Percentiles rank a stretch among this genome's conserved stretches.
Evolutionary conservation across 1,140 invertebrate genomes (phyloP).

Genomic region (Harlomillsia oculata): DNA sequence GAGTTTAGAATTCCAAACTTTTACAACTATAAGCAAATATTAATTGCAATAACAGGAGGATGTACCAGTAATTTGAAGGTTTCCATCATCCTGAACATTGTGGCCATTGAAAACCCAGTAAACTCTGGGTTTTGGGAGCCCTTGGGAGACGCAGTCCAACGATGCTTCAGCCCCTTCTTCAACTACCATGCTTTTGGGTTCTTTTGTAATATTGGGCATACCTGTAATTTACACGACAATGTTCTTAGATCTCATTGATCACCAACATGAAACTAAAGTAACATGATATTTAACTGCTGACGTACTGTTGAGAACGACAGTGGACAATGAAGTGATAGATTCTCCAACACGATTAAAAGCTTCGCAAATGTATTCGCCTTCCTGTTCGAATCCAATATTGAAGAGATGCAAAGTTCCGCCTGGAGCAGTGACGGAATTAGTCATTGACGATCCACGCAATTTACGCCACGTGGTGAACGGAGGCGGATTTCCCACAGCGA

Average conservation of each 20-base stretch:
- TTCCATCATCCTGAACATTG: constrained; percentile 44
- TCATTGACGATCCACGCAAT: constrained; percentile 39
- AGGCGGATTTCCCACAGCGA: constrained; percentile 49
- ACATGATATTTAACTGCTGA: constrained; percentile 2
- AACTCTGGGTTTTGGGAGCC: constrained; percentile 59
- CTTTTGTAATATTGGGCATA: constrained; percentile 50
- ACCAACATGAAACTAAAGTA: neutral
- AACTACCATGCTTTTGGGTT: constrained; percentile 49
- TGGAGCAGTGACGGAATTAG: constrained; percentile 15
- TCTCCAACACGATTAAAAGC: constrained; percentile 39
- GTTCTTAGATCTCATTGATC: neutral
- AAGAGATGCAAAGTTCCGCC: constrained; percentile 56
- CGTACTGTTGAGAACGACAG: constrained; percentile 39
- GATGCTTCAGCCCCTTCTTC: constrained; percentile 55
- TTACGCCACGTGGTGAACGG: constrained; percentile 52
- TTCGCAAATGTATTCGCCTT: constrained; percentile 61
- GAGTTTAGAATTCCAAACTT: too few relatives aligned
- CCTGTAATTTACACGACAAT: constrained; percentile 43
- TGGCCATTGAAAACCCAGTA: constrained; percentile 78
- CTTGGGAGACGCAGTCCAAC: constrained; percentile 56
- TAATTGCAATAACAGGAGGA: too few relatives aligned
- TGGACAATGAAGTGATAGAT: constrained; percentile 31
- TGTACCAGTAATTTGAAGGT: constrained; percentile 35
- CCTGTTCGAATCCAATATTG: constrained; percentile 51
- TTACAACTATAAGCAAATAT: too few relatives aligned